phyloP scores from a whole-genome alignment of 2,888 invertebrate species.

The Portevinia maculata region DNA sequence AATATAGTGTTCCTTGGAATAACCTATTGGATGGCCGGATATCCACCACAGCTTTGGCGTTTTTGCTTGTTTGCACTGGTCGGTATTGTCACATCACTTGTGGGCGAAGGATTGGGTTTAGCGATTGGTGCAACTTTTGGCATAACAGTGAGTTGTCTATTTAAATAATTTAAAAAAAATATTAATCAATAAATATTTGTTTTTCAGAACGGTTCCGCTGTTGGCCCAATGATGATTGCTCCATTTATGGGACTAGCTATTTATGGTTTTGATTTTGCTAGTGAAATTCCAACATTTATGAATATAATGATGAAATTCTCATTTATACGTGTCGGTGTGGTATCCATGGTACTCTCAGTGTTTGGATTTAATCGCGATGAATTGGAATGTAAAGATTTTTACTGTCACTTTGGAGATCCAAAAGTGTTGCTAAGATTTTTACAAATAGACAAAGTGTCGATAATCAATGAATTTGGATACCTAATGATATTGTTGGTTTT shows the following conservation, averaged over 20 bases:
- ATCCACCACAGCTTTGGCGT: conserved; percentile 87
- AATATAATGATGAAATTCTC: conserved; percentile 86
- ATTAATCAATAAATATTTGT: not conserved
- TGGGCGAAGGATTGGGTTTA: conserved; percentile 90
- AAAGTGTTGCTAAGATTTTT: conserved; percentile 85
- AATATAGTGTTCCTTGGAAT: conserved; percentile 86
- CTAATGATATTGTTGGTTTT: conserved; percentile 84
- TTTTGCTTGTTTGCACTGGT: conserved; percentile 88
- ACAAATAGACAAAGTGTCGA: conserved; percentile 85
- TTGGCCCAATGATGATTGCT: conserved; percentile 87
- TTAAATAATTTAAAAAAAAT: too few species aligned
- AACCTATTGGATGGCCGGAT: conserved; percentile 87
- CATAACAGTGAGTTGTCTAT: conserved; percentile 84
- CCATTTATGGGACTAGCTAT: conserved; percentile 87
- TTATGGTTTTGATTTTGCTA: conserved; percentile 88
- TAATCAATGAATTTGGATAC: conserved; percentile 85
- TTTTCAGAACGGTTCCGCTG: conserved; percentile 87
- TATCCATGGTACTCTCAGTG: conserved; percentile 85
- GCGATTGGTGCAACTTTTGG: conserved; percentile 89
- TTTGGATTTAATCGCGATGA: conserved; percentile 86
- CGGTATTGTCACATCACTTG: conserved; percentile 88
- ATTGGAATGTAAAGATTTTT: conserved; percentile 85
- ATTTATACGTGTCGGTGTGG: conserved; percentile 87
- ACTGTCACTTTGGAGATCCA: conserved; percentile 87
- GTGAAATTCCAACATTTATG: conserved; percentile 85